These are phyloP conservation scores for Epinephelus malabaricus DNA, from an alignment of 2,797 vertebrate species.

Conservation along the genomic window DNA sequence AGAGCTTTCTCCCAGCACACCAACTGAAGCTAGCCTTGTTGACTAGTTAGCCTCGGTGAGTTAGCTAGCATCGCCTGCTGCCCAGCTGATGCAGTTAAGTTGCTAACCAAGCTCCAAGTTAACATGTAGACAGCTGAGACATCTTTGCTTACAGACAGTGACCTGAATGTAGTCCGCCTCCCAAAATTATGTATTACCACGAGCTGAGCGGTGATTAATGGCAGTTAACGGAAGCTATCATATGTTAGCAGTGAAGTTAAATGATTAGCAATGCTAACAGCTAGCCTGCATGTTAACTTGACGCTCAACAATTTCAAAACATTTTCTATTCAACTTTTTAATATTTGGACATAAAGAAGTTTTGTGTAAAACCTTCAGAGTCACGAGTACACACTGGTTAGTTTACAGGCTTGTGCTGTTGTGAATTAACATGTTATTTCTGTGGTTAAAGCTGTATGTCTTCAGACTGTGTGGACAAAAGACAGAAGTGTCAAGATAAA, in stretches of 20 bases:
- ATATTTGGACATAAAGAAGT: not conserved
- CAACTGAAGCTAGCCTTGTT: conserved; percentile 53
- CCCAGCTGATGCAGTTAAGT: conserved; percentile 29
- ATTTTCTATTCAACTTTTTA: rapidly evolving
- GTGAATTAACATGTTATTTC: not conserved
- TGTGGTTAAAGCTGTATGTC: not conserved
- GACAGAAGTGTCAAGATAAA: not conserved
- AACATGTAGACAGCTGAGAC: not conserved
- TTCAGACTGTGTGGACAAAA: not conserved
- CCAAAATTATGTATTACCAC: rapidly evolving
- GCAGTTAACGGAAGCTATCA: conserved; percentile 1
- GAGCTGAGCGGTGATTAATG: not conserved
- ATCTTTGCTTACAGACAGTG: rapidly evolving
- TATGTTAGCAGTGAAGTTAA: conserved; percentile 45
- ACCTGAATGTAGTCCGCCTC: rapidly evolving
- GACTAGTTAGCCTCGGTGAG: conserved; percentile 55
- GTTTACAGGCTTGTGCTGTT: not conserved
- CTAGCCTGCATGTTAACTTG: conserved; percentile 50
- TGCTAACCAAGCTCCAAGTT: conserved; percentile 18
- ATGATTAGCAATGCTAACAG: conserved; percentile 59
- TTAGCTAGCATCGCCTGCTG: conserved; percentile 57
- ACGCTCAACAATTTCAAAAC: conserved; percentile 28
- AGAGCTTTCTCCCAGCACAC: not conserved
- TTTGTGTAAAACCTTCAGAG: not conserved
- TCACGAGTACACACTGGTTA: not conserved